phyloP scores from a whole-genome alignment of 2,797 vertebrate genomes.

The Argentina silus region DNA sequence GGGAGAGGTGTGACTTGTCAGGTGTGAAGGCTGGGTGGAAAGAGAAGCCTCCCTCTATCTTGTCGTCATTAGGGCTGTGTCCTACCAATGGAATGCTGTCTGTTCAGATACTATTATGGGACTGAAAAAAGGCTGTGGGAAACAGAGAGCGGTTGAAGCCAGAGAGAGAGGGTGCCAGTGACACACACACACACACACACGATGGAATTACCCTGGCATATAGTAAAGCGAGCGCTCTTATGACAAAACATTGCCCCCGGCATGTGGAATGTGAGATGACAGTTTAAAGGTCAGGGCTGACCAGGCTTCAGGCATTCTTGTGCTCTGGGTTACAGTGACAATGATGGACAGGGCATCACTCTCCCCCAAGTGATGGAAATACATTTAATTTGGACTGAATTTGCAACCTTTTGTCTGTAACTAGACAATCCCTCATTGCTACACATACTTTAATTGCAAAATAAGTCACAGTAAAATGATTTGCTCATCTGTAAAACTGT shows the following conservation, averaged over 20 bases:
- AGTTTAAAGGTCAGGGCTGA: conserved; percentile 63
- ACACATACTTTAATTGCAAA: background rate
- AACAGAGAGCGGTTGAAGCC: conserved; percentile 30
- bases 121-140: conserved; percentile 38
- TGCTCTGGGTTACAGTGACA: conserved; percentile 58
- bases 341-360: conserved; percentile 41
- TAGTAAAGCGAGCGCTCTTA: conserved; percentile 53
- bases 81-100: conserved; percentile 72
- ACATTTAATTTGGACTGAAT: background rate
- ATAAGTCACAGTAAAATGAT: background rate
- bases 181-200: background rate
- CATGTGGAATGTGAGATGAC: conserved; percentile 65
- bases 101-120: conserved; percentile 69
- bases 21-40: background rate
- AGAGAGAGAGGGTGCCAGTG: conserved; percentile 28
- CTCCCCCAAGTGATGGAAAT: background rate
- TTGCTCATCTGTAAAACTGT: too few relatives aligned
- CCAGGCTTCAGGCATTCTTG: conserved; percentile 58
- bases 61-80: conserved; percentile 63
- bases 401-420: too few relatives aligned
- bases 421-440: background rate
- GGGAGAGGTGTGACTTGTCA: conserved; percentile 49
- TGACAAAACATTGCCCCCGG: conserved; percentile 61
- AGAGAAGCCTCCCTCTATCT: conserved; percentile 40
- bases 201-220: conserved; percentile 66